Evolutionary conservation across 2,113 vertebrate genomes (phyloP).

Genomic region (Leptocoma aspasia): DNA sequence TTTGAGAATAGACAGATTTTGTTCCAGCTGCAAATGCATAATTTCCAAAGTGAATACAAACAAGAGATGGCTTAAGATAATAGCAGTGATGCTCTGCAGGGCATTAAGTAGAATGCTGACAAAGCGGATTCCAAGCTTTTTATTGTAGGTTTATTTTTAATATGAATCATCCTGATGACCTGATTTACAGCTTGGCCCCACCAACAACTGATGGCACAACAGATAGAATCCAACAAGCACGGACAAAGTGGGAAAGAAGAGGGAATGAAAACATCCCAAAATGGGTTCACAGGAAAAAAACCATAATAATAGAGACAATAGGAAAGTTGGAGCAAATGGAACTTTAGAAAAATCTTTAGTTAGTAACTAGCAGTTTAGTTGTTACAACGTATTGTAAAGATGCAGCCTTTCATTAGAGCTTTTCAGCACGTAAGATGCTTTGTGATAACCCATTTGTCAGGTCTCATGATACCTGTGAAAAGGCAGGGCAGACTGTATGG

Average conservation of each 20-base stretch:
- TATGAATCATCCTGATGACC: neutral
- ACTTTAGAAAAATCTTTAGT: neutral
- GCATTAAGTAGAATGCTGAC: conserved; percentile 10
- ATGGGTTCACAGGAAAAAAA: neutral
- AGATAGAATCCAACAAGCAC: neutral
- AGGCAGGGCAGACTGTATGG: neutral
- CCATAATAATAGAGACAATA: neutral
- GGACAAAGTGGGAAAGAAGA: neutral
- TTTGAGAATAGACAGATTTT: neutral
- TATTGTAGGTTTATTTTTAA: conserved; percentile 37
- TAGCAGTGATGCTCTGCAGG: conserved; percentile 14
- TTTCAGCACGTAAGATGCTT: neutral
- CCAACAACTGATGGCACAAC: neutral
- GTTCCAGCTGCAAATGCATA: neutral
- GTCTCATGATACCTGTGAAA: neutral
- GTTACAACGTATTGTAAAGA: neutral
- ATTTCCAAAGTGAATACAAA: neutral
- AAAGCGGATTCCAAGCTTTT: conserved; percentile 9
- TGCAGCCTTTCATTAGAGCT: rapidly evolving
- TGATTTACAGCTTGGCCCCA: conserved; percentile 9
- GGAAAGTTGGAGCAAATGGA: neutral
- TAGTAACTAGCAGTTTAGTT: neutral
- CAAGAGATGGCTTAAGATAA: conserved; percentile 19
- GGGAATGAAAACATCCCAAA: neutral
- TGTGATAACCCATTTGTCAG: neutral